Evolutionary conservation across 92 coral and sea anemone genomes (phyloP).

Genomic region (Montipora capitata): DNA sequence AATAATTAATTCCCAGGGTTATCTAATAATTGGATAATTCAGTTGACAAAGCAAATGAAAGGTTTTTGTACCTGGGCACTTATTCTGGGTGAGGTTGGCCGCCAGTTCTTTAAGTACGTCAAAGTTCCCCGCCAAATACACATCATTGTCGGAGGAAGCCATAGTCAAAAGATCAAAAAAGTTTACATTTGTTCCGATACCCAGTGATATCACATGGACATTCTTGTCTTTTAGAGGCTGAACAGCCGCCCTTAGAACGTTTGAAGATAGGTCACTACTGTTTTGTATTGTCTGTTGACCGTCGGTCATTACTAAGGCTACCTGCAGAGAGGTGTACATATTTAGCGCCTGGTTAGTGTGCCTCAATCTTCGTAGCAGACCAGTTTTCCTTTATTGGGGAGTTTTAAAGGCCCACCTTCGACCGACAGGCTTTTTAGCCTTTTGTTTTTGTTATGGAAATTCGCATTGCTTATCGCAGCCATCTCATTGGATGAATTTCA

Average conservation of each 20-base stretch:
- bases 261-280: not conserved
- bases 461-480: too few relatives aligned
- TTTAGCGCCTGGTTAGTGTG: too few relatives aligned
- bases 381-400: too few relatives aligned
- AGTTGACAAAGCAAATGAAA: not conserved
- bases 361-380: too few relatives aligned
- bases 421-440: too few relatives aligned
- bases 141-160: conserved; percentile 19
- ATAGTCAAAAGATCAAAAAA: conserved; percentile 33
- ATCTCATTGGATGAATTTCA: too few relatives aligned
- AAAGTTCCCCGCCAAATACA: conserved; percentile 36
- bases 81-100: conserved; percentile 1
- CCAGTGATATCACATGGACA: conserved; percentile 22
- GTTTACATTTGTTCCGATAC: conserved; percentile 2
- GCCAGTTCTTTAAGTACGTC: conserved; percentile 1
- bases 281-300: conserved; percentile 24
- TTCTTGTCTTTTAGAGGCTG: conserved; percentile 43
- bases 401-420: too few relatives aligned
- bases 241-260: conserved; percentile 15
- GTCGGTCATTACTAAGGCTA: conserved; percentile 45
- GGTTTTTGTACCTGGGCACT: conserved; percentile 41
- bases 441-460: too few relatives aligned
- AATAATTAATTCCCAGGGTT: too few relatives aligned
- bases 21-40: not conserved
- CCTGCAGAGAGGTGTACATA: not conserved